Evolutionary conservation across 2,888 invertebrate species (phyloP).

Genomic region (Monoplex corrugatus): DNA sequence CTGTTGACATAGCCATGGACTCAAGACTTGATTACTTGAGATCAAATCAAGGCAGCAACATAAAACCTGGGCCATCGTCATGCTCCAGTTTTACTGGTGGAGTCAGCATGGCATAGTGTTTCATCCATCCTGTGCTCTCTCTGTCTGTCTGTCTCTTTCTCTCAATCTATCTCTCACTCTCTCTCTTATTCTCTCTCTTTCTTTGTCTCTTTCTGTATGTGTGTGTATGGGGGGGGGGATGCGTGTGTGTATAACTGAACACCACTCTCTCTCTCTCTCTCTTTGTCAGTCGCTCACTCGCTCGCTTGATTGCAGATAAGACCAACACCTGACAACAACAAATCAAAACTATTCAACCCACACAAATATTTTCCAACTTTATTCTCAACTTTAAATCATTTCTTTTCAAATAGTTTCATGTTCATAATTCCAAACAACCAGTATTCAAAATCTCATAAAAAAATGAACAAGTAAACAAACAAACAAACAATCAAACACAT

Average conservation of each 20-base stretch:
- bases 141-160: background rate
- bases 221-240: background rate
- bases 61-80: no score
- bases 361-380: background rate
- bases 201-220: no score
- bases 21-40: no score
- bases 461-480: background rate
- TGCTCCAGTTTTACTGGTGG: no score
- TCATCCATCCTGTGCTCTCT: no score
- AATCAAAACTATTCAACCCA: no score
- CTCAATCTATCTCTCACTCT: background rate
- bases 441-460: background rate
- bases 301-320: background rate
- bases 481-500: background rate
- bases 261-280: no score
- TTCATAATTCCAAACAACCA: conserved; percentile 1
- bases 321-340: background rate
- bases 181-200: background rate
- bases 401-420: background rate
- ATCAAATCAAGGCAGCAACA: no score
- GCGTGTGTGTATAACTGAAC: background rate
- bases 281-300: no score
- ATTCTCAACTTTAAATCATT: background rate
- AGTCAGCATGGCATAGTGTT: no score
- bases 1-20: no score